phyloP scores from a whole-genome alignment of 2,888 invertebrate species.

The Parelbella ahira region DNA sequence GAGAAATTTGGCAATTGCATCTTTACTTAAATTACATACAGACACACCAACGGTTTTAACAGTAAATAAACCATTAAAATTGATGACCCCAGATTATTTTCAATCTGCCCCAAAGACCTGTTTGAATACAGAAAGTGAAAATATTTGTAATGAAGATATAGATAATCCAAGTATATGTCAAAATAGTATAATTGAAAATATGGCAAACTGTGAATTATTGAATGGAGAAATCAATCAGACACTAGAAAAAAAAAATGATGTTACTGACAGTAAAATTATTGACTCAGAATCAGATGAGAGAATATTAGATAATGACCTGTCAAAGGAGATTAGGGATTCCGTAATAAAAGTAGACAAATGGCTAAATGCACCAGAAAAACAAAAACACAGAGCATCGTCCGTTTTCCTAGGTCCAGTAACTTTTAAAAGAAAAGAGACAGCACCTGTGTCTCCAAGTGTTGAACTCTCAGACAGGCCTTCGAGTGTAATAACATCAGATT shows the following conservation, averaged over 20 bases:
- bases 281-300: too few species aligned
- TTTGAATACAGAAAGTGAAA: background rate
- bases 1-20: constrained; percentile 54
- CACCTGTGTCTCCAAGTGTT: constrained; percentile 22
- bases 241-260: too few species aligned
- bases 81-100: constrained; percentile 49
- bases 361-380: constrained; percentile 28
- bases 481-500: background rate
- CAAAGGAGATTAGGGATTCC: constrained; percentile 20
- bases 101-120: constrained; percentile 26
- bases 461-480: background rate
- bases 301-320: too few species aligned
- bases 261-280: too few species aligned
- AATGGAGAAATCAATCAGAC: too few species aligned
- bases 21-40: constrained; percentile 46
- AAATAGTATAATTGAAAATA: too few species aligned
- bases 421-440: constrained; percentile 30
- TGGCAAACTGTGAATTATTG: too few species aligned
- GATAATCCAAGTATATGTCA: too few species aligned
- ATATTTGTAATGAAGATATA: background rate
- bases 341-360: constrained; percentile 37
- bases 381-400: constrained; percentile 1
- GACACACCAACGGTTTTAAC: constrained; percentile 15
- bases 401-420: constrained; percentile 33
- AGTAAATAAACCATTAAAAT: constrained; percentile 31